Evolutionary conservation across 2,888 invertebrate genomes (phyloP), one percentile per base, ranked within the genome.

Genomic region (Salpingus planirostris): DNA sequence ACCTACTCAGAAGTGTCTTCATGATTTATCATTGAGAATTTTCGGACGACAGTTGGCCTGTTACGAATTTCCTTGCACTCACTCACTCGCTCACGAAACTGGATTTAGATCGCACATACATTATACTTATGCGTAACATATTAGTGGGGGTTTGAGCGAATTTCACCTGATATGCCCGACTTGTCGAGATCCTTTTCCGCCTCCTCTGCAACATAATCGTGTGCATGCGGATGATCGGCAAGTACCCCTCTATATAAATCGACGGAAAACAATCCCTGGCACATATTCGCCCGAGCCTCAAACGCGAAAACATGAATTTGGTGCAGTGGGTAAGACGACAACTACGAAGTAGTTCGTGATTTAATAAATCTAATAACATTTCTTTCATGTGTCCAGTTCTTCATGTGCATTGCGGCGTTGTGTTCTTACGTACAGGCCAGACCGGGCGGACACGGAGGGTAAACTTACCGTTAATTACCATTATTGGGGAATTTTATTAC

Each of bases 271-370:
- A 21, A 29, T 12, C 31, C 29, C n/a, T n/a, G n/a, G n/a, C n/a
- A n/a, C n/a, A n/a, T n/a, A n/a, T n/a, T n/a, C n/a, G n/a, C n/a
- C n/a, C n/a, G n/a, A n/a, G n/a, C n/a, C n/a, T n/a, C n/a, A 23
- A 31, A 21, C 7, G 11, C 10, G 13, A 12, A 21, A 39, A 13
- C 8, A 41, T 42, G 42, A 42, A 42, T 27, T 28, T 49, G 13
- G 38, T 41, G 33, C 22, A 42, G 39, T 49, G 47, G 50, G 50
- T 50, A 47, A n/a, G n/a, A n/a, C n/a, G n/a, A n/a, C n/a, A n/a
- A n/a, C n/a, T n/a, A n/a, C n/a, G n/a, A n/a, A n/a, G n/a, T n/a
- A n/a, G n/a, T n/a, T n/a, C n/a, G 7, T n/a, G 15, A 22, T 11
- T 13, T 23, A 24, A 21, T 11, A 13, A 14, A 27, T 18, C 12